A percentile compares a stretch with the other conserved stretches of the same genome.
Conservation (phyloP, 2,113 vertebrate species). For the Todiramphus chloris region DNA sequence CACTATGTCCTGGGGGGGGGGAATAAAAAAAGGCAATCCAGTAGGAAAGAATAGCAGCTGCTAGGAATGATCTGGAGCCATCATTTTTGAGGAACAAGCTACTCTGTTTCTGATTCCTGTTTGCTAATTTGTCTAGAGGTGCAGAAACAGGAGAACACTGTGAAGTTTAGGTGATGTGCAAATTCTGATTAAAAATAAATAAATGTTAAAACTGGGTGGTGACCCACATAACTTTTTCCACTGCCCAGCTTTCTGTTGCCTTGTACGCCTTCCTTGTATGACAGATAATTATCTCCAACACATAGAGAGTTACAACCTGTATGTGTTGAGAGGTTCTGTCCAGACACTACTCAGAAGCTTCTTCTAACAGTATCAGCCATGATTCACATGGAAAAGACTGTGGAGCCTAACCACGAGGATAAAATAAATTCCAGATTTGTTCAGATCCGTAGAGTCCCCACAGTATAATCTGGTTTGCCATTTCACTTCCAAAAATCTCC, state of each 20-base stretch:
- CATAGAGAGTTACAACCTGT: background rate
- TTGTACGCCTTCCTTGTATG: background rate
- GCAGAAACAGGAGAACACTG: background rate
- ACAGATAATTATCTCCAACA: background rate
- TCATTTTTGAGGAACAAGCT: background rate
- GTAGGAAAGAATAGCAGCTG: background rate
- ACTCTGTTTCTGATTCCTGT: background rate
- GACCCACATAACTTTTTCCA: background rate
- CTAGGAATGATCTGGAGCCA: background rate
- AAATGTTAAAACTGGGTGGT: background rate
- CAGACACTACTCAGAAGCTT: background rate
- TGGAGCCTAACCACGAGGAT: background rate
- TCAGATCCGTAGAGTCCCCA: background rate
- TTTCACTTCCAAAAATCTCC: background rate
- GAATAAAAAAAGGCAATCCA: background rate
- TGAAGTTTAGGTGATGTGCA: background rate
- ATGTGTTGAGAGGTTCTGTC: background rate
- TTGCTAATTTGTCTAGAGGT: background rate
- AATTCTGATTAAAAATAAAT: background rate
- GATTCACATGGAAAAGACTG: background rate
- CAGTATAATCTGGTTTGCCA: background rate
- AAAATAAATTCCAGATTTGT: background rate
- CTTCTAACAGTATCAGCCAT: background rate
- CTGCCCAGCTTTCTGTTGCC: background rate
- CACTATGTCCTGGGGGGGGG: background rate